Evolutionary conservation across 2,113 vertebrate genomes (phyloP), one percentile per base, ranked within the genome.

Genomic region (Orthonyx spaldingii): DNA sequence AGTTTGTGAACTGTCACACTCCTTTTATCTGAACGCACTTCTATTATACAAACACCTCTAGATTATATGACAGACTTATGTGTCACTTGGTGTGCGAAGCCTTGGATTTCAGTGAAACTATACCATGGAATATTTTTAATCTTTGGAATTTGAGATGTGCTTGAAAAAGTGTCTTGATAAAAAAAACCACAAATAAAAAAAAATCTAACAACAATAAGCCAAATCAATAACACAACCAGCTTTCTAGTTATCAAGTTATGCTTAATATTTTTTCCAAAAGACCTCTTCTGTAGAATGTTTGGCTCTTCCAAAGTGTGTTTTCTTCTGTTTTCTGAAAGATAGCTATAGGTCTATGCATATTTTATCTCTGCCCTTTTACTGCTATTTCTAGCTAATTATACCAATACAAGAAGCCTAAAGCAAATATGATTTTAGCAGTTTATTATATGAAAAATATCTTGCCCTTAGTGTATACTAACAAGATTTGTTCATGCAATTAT

Each of bases 381-480:
- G 93, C 86, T 97, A 85, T 96, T 97, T 96, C 79, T 91, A 96
- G 95, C 92, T 98, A 97, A 97, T 98, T 98, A 97, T 98, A 96
- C 82, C 94, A 95, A 96, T 96, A 96, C 71, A 97, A 97, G 97
- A 96, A 97, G 75, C 91, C 95, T 96, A 97, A 92, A 97, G 90
- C 92, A 98, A 98, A 97, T 97, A 97, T 65, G 84, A 96, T 97
- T 98, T 98, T 98, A 98, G 84, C 96, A 97, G 95, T 97, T 98
- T 97, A 96, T 97, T 97, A 95, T 96, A 98, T 94, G 96, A 97
- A 97, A 98, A 98, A 94, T 97, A 65, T 92, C 94, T 97, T 97
- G 74, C 89, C 79, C 90, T 97, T 96, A 94, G 61, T 83, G 56
- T 95, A 91, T 96, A 87, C 97, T 97, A 97, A 96, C 92, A 96